phyloP scores from a whole-genome alignment of 2,113 vertebrate species.

The Callionymus lyra region DNA sequence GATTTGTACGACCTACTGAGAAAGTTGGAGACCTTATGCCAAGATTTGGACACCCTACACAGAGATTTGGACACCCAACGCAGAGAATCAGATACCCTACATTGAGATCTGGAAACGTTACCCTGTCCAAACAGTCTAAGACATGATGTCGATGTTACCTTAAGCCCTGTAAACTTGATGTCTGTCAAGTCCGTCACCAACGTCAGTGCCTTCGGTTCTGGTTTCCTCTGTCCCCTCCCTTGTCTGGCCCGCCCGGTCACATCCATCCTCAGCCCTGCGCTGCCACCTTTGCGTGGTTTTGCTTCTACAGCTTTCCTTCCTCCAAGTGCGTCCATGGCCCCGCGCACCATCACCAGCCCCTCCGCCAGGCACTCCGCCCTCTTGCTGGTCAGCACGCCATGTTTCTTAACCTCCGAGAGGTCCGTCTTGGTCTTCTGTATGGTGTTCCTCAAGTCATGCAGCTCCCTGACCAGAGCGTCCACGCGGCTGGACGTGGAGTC shows the following conservation, averaged over 20 bases:
- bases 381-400: conserved; percentile 38
- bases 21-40: too few species aligned
- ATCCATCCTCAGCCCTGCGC: conserved; percentile 35
- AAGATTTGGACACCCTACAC: too few species aligned
- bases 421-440: conserved; percentile 45
- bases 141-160: conserved; percentile 38
- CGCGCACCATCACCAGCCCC: conserved; percentile 50
- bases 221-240: conserved; percentile 14
- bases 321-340: conserved; percentile 38
- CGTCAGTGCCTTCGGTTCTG: conserved; percentile 56
- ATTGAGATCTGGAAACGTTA: too few species aligned
- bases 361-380: conserved; percentile 47
- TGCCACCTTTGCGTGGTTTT: conserved; percentile 36
- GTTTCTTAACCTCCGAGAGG: conserved; percentile 43
- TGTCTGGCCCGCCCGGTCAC: conserved; percentile 21
- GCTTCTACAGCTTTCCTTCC: conserved; percentile 15
- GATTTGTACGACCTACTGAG: too few species aligned
- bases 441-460: conserved; percentile 54
- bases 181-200: conserved; percentile 63
- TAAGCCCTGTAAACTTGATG: conserved; percentile 50
- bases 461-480: conserved; percentile 55
- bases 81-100: too few species aligned
- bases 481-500: conserved; percentile 49
- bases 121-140: too few species aligned
- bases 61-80: too few species aligned